These are phyloP conservation scores for Malacoctenus gilli DNA, from an alignment of 2,797 vertebrate species.

Conservation along the genomic window DNA sequence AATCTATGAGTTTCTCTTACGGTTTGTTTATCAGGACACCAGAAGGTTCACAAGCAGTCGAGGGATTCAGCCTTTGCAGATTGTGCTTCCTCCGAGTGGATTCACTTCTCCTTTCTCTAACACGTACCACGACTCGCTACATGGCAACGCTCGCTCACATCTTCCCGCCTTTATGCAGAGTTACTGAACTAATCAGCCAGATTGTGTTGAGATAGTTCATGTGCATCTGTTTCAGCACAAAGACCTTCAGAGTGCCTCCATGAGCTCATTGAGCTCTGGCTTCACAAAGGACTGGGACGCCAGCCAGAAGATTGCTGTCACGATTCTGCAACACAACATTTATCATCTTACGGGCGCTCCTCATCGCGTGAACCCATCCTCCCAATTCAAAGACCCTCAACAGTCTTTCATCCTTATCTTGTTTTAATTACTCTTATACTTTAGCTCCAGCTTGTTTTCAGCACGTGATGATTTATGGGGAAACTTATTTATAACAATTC, in stretches of 20 bases:
- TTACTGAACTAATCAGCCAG: conserved; percentile 23
- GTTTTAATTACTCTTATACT: conserved; percentile 11
- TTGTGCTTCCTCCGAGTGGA: no score
- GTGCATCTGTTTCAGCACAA: conserved; percentile 47
- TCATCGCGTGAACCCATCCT: conserved; percentile 22
- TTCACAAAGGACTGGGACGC: conserved; percentile 39
- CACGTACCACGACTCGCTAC: no score
- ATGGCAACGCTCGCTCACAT: conserved; percentile 3
- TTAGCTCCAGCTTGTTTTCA: conserved; percentile 15
- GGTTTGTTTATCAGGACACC: no score
- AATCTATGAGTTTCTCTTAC: no score
- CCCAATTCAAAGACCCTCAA: conserved; percentile 19
- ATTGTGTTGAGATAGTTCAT: conserved; percentile 18
- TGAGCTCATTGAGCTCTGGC: conserved; percentile 46
- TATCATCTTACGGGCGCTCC: conserved; percentile 41
- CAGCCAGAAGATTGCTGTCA: conserved; percentile 44
- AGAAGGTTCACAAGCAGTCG: no score
- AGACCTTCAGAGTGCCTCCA: conserved; percentile 34
- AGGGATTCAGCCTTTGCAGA: no score
- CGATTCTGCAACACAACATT: conserved; percentile 40
- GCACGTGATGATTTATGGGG: neutral
- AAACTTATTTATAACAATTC: conserved; percentile 10
- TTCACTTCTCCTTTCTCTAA: no score
- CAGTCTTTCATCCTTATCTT: conserved; percentile 29
- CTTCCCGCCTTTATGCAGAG: conserved; percentile 12